Base-by-base conservation (phyloP, 2,888 invertebrate genomes). In the Dastarcus helophoroides region DNA sequence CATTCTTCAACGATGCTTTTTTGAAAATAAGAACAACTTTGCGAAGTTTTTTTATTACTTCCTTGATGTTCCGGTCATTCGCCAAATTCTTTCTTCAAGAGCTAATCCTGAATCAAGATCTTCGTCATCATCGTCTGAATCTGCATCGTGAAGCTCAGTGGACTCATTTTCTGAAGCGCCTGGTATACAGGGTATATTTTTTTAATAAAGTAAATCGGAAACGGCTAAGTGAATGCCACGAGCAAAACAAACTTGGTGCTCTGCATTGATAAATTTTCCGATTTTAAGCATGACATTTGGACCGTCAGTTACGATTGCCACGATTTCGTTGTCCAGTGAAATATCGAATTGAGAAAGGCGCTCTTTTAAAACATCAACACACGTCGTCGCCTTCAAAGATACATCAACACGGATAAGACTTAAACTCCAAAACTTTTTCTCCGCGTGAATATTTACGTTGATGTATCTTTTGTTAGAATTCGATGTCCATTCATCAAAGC, bases 1-100 rank as follows among this genome's bases (percentile, higher is more conserved):
- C 37, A 29, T 27, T 17, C n/a, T 17, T 17, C 36, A 13, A 14
- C 14, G 26, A 26, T 6, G 26, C 8, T 26, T 14, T 26, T 13
- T 7, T 14, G 15, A 26, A 14, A 26, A 7, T 14, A 14, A 14
- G 8, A 7, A 23, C 24, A 8, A 23, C 9, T 17, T 17, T 17
- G 6, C 19, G 6, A 6, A 6, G 6, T 17, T 17, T 17, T 6
- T n/a, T 7, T 17, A 17, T 17, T 17, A 17, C n/a, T 7, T 17
- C 6, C 6, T n/a, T n/a, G 6, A 23, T 7, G 6, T 23, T 23
- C 6, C 9, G 6, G 24, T 23, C 9, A 23, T 23, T 9, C 10
- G 24, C 6, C 7, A 23, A 7, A 7, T 23, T 9, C 6, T 23
- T 7, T 7, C 9, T 23, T 9, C 6, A 7, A 23, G 6, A 7